These are phyloP conservation scores for Samia ricini DNA, from an alignment of 1,140 invertebrate species.

Conservation along the genomic window DNA sequence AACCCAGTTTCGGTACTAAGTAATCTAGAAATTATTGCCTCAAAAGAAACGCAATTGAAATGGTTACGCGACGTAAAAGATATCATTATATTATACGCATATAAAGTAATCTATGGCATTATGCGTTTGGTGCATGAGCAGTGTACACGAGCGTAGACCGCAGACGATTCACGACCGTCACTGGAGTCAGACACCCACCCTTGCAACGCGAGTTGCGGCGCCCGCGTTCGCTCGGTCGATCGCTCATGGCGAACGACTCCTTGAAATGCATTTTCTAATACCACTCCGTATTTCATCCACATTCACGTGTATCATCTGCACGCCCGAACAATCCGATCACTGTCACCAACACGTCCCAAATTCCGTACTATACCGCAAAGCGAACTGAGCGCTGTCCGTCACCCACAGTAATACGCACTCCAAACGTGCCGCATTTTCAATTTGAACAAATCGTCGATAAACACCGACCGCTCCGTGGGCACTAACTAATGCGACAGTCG, in stretches of 20 bases:
- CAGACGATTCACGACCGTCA: conserved; percentile 38
- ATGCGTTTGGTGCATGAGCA: conserved; percentile 3
- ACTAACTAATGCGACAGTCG: conserved; percentile 64
- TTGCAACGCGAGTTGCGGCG: conserved; percentile 75
- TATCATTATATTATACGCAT: not conserved
- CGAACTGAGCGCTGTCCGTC: conserved; percentile 24
- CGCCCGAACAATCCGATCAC: conserved; percentile 63
- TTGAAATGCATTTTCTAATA: conserved; percentile 76
- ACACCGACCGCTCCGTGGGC: conserved; percentile 49
- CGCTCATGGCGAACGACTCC: conserved; percentile 75
- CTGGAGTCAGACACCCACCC: conserved; percentile 58
- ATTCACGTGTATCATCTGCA: conserved; percentile 70
- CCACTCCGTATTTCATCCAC: conserved; percentile 64
- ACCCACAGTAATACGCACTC: conserved; percentile 38
- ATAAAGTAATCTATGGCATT: conserved; percentile 6
- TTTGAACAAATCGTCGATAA: conserved; percentile 41
- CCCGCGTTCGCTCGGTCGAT: conserved; percentile 73
- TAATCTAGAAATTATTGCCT: not conserved
- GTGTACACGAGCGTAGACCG: not conserved
- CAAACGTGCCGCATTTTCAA: conserved; percentile 53
- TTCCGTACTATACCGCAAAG: conserved; percentile 21
- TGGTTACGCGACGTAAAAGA: not conserved
- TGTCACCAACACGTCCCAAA: conserved; percentile 56
- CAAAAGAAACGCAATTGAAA: no score
- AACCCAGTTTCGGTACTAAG: not conserved